phyloP scores from a whole-genome alignment of 2,797 vertebrate species.

The Catostomus latipinnis region DNA sequence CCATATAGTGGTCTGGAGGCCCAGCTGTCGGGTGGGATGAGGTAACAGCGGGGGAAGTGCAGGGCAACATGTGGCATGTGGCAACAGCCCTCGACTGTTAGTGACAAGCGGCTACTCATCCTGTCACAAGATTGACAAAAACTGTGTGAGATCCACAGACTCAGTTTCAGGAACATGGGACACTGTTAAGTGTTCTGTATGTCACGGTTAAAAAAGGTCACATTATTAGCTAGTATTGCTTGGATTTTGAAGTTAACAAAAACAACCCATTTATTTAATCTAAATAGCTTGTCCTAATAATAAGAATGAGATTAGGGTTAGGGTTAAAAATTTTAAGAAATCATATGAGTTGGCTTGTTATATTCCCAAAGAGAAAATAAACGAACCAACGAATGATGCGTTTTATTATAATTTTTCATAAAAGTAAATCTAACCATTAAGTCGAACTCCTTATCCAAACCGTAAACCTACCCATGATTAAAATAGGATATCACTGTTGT shows the following conservation, averaged over 20 bases:
- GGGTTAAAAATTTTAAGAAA: too few species aligned
- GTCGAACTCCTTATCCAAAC: too few species aligned
- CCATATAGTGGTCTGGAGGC: constrained; percentile 79
- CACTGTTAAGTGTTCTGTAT: constrained; percentile 1
- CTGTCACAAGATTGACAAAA: constrained; percentile 80
- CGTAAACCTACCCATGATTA: too few species aligned
- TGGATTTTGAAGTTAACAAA: neutral
- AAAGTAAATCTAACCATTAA: too few species aligned
- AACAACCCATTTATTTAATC: neutral
- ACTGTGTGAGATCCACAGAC: constrained; percentile 62
- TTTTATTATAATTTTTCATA: too few species aligned
- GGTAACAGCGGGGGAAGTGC: constrained; percentile 83
- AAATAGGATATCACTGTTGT: too few species aligned
- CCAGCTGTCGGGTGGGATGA: constrained; percentile 84
- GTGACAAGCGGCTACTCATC: constrained; percentile 77
- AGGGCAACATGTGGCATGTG: constrained; percentile 82
- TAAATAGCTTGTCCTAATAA: too few species aligned
- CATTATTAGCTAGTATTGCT: neutral
- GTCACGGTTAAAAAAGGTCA: neutral
- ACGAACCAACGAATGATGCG: too few species aligned
- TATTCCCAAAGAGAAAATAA: too few species aligned
- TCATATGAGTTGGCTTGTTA: too few species aligned
- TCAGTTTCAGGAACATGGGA: constrained; percentile 26
- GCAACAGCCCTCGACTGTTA: constrained; percentile 79
- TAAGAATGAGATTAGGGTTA: too few species aligned